phyloP scores from a whole-genome alignment of 2,888 invertebrate species.

The Heliconius ismenius region DNA sequence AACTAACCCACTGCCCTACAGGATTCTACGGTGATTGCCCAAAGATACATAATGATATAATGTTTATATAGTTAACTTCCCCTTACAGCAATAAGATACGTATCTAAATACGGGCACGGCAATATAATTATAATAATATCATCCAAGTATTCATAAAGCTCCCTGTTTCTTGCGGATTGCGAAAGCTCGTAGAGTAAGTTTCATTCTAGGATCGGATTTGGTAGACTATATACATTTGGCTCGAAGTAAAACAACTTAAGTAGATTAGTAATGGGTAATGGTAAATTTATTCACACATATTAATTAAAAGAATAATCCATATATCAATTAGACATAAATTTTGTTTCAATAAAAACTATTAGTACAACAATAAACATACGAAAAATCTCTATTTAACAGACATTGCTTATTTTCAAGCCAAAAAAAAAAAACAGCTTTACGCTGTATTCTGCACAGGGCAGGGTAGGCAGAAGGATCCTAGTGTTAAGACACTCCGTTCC shows the following conservation, averaged over 20 bases:
- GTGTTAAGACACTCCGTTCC: no score
- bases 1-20: no score
- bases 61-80: no score
- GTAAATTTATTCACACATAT: neutral
- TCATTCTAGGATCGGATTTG: slow-evolving; percentile 10
- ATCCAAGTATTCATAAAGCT: neutral
- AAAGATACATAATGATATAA: no score
- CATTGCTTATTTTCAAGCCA: no score
- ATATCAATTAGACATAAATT: no score
- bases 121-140: slow-evolving; percentile 3
- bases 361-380: no score
- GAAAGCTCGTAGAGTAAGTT: slow-evolving; percentile 2
- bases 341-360: no score
- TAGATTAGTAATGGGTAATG: neutral
- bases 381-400: no score
- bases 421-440: neutral
- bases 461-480: no score
- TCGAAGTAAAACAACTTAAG: neutral
- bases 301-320: neutral
- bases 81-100: neutral
- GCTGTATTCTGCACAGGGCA: neutral
- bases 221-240: neutral
- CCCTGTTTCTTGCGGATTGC: slow-evolving; percentile 10
- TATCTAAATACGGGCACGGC: neutral
- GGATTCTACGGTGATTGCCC: no score